Conservation (phyloP, 2,113 vertebrate genomes). For the Aptenodytes forsteri region DNA sequence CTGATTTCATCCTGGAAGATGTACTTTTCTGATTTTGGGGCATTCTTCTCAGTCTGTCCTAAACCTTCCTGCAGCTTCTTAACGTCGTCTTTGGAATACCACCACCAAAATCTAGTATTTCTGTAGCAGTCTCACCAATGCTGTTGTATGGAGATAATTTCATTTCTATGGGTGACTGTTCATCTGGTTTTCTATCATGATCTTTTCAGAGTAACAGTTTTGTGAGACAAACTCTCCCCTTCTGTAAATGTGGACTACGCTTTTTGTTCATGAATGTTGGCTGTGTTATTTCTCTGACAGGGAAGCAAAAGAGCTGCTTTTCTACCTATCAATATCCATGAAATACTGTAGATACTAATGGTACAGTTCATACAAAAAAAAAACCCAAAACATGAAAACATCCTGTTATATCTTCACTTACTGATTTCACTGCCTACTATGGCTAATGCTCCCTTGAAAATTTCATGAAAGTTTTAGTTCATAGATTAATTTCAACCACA, state of each 20-base stretch:
- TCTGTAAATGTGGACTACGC: not conserved
- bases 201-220: not conserved
- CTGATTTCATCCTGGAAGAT: not conserved
- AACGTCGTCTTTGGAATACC: not conserved
- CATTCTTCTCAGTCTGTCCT: not conserved
- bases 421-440: not conserved
- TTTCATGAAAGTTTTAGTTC: not conserved
- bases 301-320: not conserved
- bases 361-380: not conserved
- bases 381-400: not conserved
- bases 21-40: not conserved
- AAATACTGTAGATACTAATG: not conserved
- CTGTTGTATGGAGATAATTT: not conserved
- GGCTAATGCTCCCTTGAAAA: not conserved
- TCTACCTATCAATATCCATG: not conserved
- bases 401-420: not conserved
- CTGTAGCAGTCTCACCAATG: not conserved
- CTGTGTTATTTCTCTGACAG: not conserved
- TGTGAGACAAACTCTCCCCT: not conserved
- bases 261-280: not conserved
- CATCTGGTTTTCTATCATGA: not conserved
- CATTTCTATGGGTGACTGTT: not conserved
- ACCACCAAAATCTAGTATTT: not conserved
- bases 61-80: not conserved
- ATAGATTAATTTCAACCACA: not conserved